phyloP scores from a whole-genome alignment of 2,797 vertebrate genomes.

The Sparidentex hasta region DNA sequence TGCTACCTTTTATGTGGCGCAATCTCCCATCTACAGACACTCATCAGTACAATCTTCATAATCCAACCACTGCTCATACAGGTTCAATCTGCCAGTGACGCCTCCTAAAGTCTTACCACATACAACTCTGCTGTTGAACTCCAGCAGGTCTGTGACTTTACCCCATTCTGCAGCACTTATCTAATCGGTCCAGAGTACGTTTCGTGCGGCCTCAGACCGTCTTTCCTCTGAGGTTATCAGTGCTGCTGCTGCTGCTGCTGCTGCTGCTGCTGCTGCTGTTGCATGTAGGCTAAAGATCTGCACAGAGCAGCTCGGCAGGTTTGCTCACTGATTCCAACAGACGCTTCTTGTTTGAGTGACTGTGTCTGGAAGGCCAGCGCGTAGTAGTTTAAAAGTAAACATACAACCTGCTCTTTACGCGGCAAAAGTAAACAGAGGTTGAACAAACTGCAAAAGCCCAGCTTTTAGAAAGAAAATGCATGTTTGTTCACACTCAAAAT shows the following conservation, averaged over 20 bases:
- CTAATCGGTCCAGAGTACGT: conserved; percentile 63
- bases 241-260: conserved; percentile 16
- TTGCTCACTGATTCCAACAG: conserved; percentile 9
- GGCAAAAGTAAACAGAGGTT: conserved; percentile 1
- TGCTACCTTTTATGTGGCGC: neutral
- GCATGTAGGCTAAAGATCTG: conserved; percentile 48
- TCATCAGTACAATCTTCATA: neutral
- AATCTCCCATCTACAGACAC: neutral
- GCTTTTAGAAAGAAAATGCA: neutral
- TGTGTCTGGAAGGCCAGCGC: neutral
- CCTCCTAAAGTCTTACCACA: neutral
- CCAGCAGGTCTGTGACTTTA: conserved; percentile 38
- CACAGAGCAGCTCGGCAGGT: neutral
- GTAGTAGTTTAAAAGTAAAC: conserved; percentile 17
- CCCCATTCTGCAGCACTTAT: conserved; percentile 44
- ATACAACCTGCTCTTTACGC: neutral
- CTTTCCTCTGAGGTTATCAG: conserved; percentile 50
- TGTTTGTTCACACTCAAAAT: too few species aligned
- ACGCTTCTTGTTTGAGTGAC: conserved; percentile 4
- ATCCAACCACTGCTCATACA: neutral
- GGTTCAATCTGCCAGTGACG: neutral
- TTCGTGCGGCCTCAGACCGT: neutral
- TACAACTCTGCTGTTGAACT: neutral
- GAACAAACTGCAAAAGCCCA: neutral
- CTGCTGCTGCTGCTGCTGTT: conserved; percentile 14